Percentiles rank a stretch among this genome's conserved stretches.
Conservation (phyloP, 2,888 invertebrate genomes). For the Ormyrus labotus region DNA sequence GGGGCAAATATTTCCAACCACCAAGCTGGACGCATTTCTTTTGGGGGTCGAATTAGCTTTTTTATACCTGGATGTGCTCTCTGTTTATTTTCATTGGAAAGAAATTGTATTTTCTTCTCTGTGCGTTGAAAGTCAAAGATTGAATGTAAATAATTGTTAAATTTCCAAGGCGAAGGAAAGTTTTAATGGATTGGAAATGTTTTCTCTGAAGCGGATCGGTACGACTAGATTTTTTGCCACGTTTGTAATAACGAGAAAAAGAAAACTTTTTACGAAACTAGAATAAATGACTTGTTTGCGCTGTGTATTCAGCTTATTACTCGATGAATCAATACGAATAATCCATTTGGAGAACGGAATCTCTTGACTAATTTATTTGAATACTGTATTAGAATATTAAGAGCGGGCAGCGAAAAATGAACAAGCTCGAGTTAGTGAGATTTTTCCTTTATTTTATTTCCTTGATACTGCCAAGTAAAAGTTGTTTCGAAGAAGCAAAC, state of each 20-base stretch:
- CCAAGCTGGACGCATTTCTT: no score
- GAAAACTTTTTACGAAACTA: constrained; percentile 11
- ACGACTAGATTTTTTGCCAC: constrained; percentile 14
- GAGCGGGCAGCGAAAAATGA: not conserved
- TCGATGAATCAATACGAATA: constrained; percentile 11
- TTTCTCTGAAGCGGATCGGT: constrained; percentile 4
- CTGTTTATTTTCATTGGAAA: no score
- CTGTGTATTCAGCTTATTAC: not conserved
- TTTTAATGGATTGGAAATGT: not conserved
- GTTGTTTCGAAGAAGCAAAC: constrained; percentile 38
- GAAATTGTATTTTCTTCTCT: no score
- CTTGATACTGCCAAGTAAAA: constrained; percentile 55
- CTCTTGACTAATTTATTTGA: constrained; percentile 29
- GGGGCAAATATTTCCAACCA: not conserved
- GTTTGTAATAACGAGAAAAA: constrained; percentile 11
- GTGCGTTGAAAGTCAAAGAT: not conserved
- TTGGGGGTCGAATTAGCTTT: no score
- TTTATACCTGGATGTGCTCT: no score
- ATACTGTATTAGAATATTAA: constrained; percentile 25
- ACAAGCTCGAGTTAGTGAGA: not conserved
- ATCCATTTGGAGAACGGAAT: constrained; percentile 22
- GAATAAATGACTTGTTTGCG: constrained; percentile 34
- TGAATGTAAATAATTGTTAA: constrained; percentile 28
- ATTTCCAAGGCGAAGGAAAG: constrained; percentile 11
- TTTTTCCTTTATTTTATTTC: constrained; percentile 42